Base-by-base conservation (phyloP, 1,140 invertebrate species). In the Dendrolimus punctatus region DNA sequence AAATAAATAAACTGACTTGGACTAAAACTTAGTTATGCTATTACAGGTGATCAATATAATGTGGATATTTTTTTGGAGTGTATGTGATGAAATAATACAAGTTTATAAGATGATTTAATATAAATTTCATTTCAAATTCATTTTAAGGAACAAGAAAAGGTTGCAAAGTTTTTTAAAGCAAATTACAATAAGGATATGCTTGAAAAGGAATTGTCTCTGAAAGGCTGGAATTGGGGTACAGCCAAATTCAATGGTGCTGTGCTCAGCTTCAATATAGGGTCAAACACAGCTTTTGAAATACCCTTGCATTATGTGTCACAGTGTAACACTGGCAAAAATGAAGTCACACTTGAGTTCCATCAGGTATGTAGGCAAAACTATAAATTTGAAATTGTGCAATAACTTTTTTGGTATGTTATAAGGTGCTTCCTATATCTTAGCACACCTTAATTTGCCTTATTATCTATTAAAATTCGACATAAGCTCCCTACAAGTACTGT, bases 181-280 rank as follows among this genome's bases (percentile, higher is more conserved):
- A 94, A 94, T 65, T 98, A 97, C 64, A 91, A 94, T 47, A 93
- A 94, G 71, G 91, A 96, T 65, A 92, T 96, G 94, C 79, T 97
- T 55, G 94, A 95, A 79, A 96, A 96, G 74, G 98, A 99, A 71
- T 84, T 98, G 40, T 96, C 95, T 68, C 87, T 99, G 0, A 99
- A 98, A 87, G 99, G 99, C 5, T 99, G 98, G 98, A 99, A 99
- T 87, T 99, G 98, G 96, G 99, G 99, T 47, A 95, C 94, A 2
- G 95, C 96, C 7, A 95, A 97, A 67, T 99, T 99, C 80, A 92
- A 93, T 78, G 98, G 97, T 37, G 95, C 96, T 49, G 92, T 95
- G 2, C 79, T 99, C 1, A 95, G 94, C 73, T 99, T 99, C 86
- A 94, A 98, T 78, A 93, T 99, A 45, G 95, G 96, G 8, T 92